Conservation (phyloP, 2,888 invertebrate species). For the Melitaea athalia region DNA sequence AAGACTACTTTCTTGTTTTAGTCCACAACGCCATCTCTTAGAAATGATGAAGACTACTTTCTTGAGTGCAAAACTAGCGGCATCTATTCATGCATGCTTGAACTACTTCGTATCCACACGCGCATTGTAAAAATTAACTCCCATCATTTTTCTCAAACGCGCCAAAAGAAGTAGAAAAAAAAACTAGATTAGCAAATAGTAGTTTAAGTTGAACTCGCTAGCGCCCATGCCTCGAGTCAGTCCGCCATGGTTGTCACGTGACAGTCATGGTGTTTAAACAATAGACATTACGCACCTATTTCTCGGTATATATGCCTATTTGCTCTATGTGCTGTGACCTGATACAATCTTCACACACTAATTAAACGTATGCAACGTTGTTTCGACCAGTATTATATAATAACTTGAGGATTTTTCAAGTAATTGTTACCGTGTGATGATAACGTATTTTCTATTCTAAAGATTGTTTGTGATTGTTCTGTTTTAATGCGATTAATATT, state of each 20-base stretch:
- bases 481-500: background rate
- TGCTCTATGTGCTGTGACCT: conserved; percentile 28
- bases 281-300: conserved; percentile 52
- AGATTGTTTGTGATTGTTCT: background rate
- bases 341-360: conserved; percentile 13
- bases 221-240: conserved; percentile 10
- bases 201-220: conserved; percentile 7
- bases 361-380: conserved; percentile 16
- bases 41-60: too few species aligned
- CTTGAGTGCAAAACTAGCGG: too few species aligned
- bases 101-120: too few species aligned
- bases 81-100: too few species aligned
- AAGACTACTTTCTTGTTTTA: too few species aligned
- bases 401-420: background rate
- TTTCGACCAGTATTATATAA: background rate
- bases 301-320: conserved; percentile 43
- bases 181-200: too few species aligned
- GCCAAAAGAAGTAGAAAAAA: too few species aligned
- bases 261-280: conserved; percentile 50
- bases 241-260: conserved; percentile 13
- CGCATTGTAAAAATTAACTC: too few species aligned
- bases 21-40: too few species aligned
- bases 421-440: background rate
- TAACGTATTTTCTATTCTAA: background rate
- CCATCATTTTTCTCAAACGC: too few species aligned